Conservation (phyloP, 2,113 vertebrate species). For the Dromiciops gliroides region DNA sequence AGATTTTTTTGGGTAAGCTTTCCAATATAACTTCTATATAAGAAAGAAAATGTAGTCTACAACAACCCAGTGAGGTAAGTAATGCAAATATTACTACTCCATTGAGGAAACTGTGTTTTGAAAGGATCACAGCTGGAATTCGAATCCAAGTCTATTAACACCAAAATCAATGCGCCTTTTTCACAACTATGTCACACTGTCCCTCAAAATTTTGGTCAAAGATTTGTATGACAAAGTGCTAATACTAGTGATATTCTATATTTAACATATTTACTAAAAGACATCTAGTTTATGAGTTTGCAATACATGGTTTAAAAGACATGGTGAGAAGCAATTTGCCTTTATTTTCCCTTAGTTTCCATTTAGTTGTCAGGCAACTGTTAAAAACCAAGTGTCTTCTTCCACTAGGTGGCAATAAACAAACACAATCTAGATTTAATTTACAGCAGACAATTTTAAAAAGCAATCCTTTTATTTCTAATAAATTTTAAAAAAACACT, state of each 20-base stretch:
- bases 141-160: not conserved
- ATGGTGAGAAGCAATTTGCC: conserved; percentile 14
- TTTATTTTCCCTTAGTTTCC: conserved; percentile 11
- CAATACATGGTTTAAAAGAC: not conserved
- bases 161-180: not conserved
- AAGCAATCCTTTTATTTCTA: not conserved
- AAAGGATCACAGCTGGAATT: not conserved
- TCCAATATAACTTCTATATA: too few species aligned
- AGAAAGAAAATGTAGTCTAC: not conserved
- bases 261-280: not conserved
- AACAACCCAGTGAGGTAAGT: not conserved
- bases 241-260: not conserved
- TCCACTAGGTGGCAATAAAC: conserved; percentile 69
- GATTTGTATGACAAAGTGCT: not conserved
- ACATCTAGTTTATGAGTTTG: not conserved
- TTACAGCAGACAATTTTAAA: conserved; percentile 9
- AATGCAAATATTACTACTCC: not conserved
- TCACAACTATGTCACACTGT: not conserved
- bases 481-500: not conserved
- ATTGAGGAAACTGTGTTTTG: not conserved
- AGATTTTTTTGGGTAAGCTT: too few species aligned
- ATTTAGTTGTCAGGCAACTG: not conserved
- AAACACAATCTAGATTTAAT: conserved; percentile 62
- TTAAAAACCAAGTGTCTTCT: conserved; percentile 20
- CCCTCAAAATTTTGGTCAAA: not conserved